Conservation (phyloP, 2,888 invertebrate species). For the Gasteruption jaculator region DNA sequence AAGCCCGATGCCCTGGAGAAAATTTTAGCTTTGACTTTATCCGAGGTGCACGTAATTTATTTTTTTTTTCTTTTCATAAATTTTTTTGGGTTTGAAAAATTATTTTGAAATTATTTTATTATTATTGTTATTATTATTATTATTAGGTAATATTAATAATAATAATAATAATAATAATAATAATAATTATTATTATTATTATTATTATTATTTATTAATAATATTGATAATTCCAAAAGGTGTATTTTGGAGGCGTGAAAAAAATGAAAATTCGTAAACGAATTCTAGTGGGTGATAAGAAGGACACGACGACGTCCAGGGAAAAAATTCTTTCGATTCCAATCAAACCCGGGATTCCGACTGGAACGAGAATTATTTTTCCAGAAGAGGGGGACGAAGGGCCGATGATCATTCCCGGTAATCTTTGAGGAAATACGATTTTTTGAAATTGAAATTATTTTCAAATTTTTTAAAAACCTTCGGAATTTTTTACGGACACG, state of each 20-base stretch:
- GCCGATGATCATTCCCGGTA: constrained; percentile 65
- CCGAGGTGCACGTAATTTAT: constrained; percentile 53
- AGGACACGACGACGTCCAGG: constrained; percentile 59
- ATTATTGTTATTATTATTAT: background rate
- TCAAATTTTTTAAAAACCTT: constrained; percentile 15
- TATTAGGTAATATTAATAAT: background rate
- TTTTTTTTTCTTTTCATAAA: constrained; percentile 10
- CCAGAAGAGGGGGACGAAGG: constrained; percentile 78
- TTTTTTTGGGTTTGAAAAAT: constrained; percentile 2
- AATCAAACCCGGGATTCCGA: constrained; percentile 70
- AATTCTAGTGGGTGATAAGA: constrained; percentile 64
- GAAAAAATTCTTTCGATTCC: constrained; percentile 74
- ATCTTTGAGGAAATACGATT: constrained; percentile 1
- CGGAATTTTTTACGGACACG: no score
- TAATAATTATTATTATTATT: constrained; percentile 38
- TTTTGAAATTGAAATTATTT: background rate
- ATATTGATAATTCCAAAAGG: no score
- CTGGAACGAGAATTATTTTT: constrained; percentile 70
- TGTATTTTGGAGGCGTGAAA: constrained; percentile 73
- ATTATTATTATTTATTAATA: constrained; percentile 29
- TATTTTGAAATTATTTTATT: constrained; percentile 3
- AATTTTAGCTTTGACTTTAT: constrained; percentile 58
- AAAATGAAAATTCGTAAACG: constrained; percentile 76
- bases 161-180: background rate
- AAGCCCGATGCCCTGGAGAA: constrained; percentile 58